These are phyloP conservation scores for Rhagoletis pomonella DNA, from an alignment of 1,140 invertebrate genomes.

Conservation along the genomic window DNA sequence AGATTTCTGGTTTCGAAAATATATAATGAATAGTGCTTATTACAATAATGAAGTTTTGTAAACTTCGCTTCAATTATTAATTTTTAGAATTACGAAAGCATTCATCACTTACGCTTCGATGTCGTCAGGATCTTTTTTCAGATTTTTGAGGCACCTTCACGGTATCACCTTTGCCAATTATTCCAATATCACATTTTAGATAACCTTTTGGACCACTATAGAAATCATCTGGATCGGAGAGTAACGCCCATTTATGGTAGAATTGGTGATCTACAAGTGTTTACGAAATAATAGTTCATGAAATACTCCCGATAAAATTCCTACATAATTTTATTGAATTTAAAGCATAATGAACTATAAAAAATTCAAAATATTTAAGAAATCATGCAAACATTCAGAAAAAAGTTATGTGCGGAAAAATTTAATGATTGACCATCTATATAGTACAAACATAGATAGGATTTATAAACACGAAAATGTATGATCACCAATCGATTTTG, in stretches of 20 bases:
- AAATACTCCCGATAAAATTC: too few species aligned
- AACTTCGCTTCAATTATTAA: not conserved
- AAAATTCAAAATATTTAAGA: too few species aligned
- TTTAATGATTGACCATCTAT: too few species aligned
- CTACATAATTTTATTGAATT: too few species aligned
- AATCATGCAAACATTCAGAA: too few species aligned
- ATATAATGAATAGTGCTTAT: not conserved
- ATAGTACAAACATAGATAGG: too few species aligned
- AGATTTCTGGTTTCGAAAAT: conserved; percentile 80
- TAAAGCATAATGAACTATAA: too few species aligned
- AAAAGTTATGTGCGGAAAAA: too few species aligned
- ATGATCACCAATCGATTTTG: too few species aligned
- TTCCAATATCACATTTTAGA: conserved; percentile 92
- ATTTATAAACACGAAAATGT: too few species aligned
- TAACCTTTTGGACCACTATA: conserved; percentile 90
- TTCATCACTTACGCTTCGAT: conserved; percentile 84
- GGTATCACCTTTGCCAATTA: conserved; percentile 91
- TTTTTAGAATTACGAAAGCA: not conserved
- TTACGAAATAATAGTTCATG: too few species aligned
- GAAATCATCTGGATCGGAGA: conserved; percentile 91
- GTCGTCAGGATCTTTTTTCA: conserved; percentile 93
- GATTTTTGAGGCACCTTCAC: conserved; percentile 89
- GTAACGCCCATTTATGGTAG: conserved; percentile 93
- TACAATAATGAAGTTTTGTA: not conserved
- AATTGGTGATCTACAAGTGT: conserved; percentile 86